Conservation (phyloP, 2,888 invertebrate genomes). For the Orthosia gothica region DNA sequence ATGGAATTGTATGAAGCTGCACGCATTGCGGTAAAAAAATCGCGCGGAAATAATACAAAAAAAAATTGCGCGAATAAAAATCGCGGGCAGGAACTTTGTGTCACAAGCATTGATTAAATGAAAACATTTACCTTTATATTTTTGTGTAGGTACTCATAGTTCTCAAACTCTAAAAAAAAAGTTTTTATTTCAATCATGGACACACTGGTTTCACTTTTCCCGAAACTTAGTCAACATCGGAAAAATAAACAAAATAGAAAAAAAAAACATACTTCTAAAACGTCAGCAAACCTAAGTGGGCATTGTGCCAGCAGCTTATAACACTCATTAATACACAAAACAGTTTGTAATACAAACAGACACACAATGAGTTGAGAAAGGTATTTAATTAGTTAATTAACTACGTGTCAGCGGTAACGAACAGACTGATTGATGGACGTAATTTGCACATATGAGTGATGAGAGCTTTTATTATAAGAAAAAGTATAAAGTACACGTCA, state of each 20-base stretch:
- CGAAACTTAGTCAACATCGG: background rate
- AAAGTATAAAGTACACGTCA: background rate
- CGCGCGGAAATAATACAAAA: too few species aligned
- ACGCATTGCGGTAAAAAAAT: too few species aligned
- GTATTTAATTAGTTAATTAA: constrained; percentile 61
- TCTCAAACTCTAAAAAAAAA: too few species aligned
- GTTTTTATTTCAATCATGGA: too few species aligned
- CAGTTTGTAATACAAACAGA: constrained; percentile 53
- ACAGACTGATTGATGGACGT: constrained; percentile 43
- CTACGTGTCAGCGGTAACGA: constrained; percentile 45
- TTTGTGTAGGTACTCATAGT: too few species aligned
- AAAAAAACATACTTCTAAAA: background rate
- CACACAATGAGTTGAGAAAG: constrained; percentile 44
- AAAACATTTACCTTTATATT: too few species aligned
- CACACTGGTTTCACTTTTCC: background rate
- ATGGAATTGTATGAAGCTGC: too few species aligned
- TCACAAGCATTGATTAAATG: too few species aligned
- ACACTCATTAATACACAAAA: constrained; percentile 8
- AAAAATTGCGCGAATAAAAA: too few species aligned
- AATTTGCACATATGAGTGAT: constrained; percentile 45
- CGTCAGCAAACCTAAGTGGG: background rate
- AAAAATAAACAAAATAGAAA: background rate
- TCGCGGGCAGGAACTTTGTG: too few species aligned
- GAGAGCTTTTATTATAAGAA: constrained; percentile 20
- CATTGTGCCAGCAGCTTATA: constrained; percentile 18